A percentile compares a stretch with the other conserved stretches of the same genome.
These are phyloP conservation scores for Myotis planiceps DNA, from an alignment of 2,797 vertebrate species.

Conservation along the genomic window DNA sequence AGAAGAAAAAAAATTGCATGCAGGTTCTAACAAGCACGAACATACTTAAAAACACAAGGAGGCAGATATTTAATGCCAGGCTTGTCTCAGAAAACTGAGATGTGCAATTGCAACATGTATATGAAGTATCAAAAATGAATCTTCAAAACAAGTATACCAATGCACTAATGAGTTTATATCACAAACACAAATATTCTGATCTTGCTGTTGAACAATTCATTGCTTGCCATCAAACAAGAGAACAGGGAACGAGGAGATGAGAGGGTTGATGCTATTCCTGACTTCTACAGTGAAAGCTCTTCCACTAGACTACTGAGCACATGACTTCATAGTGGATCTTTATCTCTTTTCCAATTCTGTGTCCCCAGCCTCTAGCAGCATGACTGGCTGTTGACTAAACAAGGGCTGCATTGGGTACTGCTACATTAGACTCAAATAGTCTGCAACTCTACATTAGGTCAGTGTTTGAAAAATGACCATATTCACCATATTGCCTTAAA, in stretches of 20 bases:
- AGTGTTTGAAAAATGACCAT: background rate
- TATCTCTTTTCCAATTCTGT: no score
- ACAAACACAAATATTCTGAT: background rate
- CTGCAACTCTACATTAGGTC: background rate
- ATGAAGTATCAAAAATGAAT: background rate
- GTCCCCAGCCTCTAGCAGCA: background rate
- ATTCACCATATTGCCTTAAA: background rate
- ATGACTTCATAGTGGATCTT: background rate
- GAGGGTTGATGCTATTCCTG: background rate
- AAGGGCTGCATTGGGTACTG: background rate
- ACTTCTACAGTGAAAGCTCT: background rate
- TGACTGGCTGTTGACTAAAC: background rate
- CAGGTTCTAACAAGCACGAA: conserved; percentile 42
- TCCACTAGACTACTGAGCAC: background rate
- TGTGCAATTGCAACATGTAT: background rate
- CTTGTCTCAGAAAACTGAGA: background rate
- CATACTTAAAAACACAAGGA: background rate
- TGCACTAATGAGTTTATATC: background rate
- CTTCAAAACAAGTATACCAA: background rate
- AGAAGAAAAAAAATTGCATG: background rate
- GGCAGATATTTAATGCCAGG: background rate
- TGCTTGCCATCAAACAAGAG: background rate
- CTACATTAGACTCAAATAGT: background rate
- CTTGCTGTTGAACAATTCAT: background rate
- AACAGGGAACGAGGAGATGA: background rate